Base-by-base conservation (phyloP, 2,888 invertebrate genomes). In the Chymomyza caudatula region DNA sequence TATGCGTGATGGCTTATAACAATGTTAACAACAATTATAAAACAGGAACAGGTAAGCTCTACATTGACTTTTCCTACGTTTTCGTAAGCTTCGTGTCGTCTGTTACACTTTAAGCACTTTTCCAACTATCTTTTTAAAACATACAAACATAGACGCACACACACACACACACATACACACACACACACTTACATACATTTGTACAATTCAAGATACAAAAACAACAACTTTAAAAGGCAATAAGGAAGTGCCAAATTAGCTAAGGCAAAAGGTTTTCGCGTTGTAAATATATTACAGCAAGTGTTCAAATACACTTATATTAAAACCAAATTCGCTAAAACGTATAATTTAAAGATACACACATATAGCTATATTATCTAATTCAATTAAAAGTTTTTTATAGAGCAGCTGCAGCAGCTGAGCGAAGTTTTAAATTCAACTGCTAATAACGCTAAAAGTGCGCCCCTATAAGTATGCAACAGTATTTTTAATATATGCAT, bases 11-110 rank as follows among this genome's bases (percentile, higher is more conserved):
- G 29, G 4, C 0, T 23, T 6, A 25, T 6, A 25, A 25, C 25
- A 2, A 57, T 13, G 29, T 8, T 29, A 74, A 73, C 60, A 19
- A 65, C 13, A 63, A 63, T 22, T 19, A 29, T 43, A 20, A 63
- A 47, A 71, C 47, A 85, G 85, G 85, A 85, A 74, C 85, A 85
- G 85, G 85, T 85, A 86, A 85, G 87, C 74, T 57, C 53, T 67
- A 53, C 47, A 20, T 63, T 63, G 55, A 60, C 70, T 76, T 74
- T 74, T 67, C 76, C 80, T 73, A 77, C 67, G 74, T 76, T 61
- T 64, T 76, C 74, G 74, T 76, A 56, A 70, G 77, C 76, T 67
- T 72, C 77, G 80, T 37, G 29, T 66, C 74, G 79, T 77, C 74
- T 80, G 61, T 73, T 76, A 82, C 77, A 78, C 82, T 76, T 78